Evolutionary conservation across 37 sponge, comb jelly and placozoan genomes (phyloP), one percentile per base, ranked within the genome.

Genomic region (Geodia barretti): DNA sequence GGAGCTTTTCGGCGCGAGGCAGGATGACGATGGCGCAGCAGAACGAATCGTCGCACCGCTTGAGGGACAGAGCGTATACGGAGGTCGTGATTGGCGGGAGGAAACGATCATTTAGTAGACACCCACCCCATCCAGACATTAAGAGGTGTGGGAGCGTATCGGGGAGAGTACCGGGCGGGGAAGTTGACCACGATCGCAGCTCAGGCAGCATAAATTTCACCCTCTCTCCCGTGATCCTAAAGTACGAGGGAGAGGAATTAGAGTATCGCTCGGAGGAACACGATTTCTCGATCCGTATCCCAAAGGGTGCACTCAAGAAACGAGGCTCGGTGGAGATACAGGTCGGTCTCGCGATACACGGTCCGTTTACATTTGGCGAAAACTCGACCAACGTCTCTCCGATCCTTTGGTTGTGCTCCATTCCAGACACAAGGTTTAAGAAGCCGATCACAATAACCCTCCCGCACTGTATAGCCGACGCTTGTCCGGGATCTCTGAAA

Each of bases 291-390:
- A 42, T 83, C 8, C 0, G 1, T 21, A 40, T 67, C 39, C 74
- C 75, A 28, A 73, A 74, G 29, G 83, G 83, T 35, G 75, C 75
- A 36, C 61, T 83, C 43, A 83, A 83, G 59, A 83, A 64, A 28
- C 24, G 64, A 66, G 34, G 8, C 21, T 1, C 60, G 19, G 75
- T 74, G 3, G 75, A 75, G 24, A 17, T 83, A 41, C 83, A 83
- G 31, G 36, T 83, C 21, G 75, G 75, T 31, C 42, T 83, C 20
- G 28, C 66, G 31, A 33, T 83, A 17, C 75, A 83, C 2, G 83
- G 83, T n/a, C 75, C 75, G 28, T 83, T 83, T 41, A 33, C 21
- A 4, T 54, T 75, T 24, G 75, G 68, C 4, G 47, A 64, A 41
- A 37, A 29, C 5, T 36, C 31, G 14, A 21, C 37, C 14, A 64